Conservation (phyloP, 2,888 invertebrate species). For the Crematogaster levior region DNA sequence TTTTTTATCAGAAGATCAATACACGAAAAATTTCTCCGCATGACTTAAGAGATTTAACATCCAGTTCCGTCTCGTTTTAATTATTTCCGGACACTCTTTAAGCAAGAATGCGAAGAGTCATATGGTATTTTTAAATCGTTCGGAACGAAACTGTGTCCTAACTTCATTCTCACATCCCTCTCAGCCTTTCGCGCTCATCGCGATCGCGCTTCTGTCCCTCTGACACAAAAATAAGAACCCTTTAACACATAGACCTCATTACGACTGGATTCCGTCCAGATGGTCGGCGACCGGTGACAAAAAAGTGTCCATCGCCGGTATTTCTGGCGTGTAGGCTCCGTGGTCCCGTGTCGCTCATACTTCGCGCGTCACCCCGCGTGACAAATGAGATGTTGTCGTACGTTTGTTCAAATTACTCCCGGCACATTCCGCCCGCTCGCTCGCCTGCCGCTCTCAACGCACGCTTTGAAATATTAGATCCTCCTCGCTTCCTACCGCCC, state of each 20-base stretch:
- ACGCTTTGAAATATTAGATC: conserved; percentile 84
- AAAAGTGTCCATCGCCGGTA: conserved; percentile 75
- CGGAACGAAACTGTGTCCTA: conserved; percentile 17
- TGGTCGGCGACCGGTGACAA: conserved; percentile 56
- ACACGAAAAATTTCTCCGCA: background rate
- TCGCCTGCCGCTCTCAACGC: conserved; percentile 68
- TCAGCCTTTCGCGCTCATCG: background rate
- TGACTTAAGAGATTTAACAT: background rate
- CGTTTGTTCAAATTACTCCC: conserved; percentile 84
- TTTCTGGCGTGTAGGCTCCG: conserved; percentile 72
- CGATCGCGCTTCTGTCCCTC: conserved; percentile 6
- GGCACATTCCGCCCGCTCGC: conserved; percentile 76
- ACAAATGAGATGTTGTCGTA: conserved; percentile 85
- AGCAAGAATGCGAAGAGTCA: conserved; percentile 18
- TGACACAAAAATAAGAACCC: conserved; percentile 62
- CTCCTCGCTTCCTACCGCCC: conserved; percentile 66
- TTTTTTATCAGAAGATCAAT: conserved; percentile 48
- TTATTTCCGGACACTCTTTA: background rate
- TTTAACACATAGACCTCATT: conserved; percentile 70
- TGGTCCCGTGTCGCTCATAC: conserved; percentile 71
- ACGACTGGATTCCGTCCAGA: conserved; percentile 70
- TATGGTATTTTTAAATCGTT: conserved; percentile 54
- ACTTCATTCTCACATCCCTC: background rate
- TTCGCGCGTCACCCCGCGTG: conserved; percentile 78
- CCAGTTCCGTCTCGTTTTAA: background rate